A percentile compares a stretch with the other conserved stretches of the same genome.
Evolutionary conservation across 2,113 vertebrate species (phyloP).

Genomic region (Nyctereutes procyonoides): DNA sequence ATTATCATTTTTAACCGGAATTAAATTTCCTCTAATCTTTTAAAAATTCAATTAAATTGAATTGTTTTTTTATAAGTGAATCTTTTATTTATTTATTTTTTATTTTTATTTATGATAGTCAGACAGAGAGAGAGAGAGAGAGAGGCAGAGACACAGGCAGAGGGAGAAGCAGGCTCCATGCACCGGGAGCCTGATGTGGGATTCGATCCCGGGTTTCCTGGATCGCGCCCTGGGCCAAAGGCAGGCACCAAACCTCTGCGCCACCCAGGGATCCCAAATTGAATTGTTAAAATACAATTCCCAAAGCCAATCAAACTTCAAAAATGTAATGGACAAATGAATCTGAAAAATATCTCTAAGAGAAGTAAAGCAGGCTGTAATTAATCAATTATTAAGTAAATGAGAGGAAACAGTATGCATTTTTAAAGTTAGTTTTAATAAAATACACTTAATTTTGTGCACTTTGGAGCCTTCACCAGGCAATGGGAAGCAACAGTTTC

Average conservation of each 20-base stretch:
- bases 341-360: not conserved
- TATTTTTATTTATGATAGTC: too few species aligned
- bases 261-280: too few species aligned
- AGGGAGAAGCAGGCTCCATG: too few species aligned
- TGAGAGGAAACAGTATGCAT: conserved; percentile 44
- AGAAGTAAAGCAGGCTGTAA: conserved; percentile 17
- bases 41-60: not conserved
- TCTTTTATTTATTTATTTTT: too few species aligned
- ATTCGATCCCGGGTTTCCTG: too few species aligned
- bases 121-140: too few species aligned
- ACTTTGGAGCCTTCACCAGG: conserved; percentile 53
- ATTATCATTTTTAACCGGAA: not conserved
- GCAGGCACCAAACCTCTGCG: too few species aligned
- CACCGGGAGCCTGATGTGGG: too few species aligned
- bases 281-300: not conserved
- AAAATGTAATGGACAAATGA: conserved; percentile 14
- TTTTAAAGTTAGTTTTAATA: conserved; percentile 71
- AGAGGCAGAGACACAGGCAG: too few species aligned
- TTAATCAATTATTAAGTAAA: conserved; percentile 74
- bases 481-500: conserved; percentile 38
- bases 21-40: not conserved
- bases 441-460: conserved; percentile 62
- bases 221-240: too few species aligned
- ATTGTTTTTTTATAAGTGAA: too few species aligned
- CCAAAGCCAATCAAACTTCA: not conserved